Evolutionary conservation across 2,113 vertebrate genomes (phyloP).

Genomic region (human): DNA sequence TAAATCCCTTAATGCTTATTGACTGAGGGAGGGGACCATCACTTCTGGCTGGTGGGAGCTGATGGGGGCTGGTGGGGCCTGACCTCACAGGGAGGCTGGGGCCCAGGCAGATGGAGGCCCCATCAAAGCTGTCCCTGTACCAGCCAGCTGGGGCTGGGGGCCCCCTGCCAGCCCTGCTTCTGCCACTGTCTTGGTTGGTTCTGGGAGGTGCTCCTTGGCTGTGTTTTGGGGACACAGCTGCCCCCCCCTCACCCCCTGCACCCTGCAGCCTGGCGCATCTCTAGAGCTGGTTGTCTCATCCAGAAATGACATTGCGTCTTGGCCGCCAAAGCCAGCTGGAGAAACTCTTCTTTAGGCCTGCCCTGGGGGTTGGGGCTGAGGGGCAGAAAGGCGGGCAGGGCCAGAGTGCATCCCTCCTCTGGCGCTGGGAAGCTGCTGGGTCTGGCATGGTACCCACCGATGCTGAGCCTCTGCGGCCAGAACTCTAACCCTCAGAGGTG

Average conservation of each 20-base stretch:
- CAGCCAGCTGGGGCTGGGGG: neutral
- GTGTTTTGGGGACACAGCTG: constrained; percentile 66
- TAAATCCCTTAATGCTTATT: neutral
- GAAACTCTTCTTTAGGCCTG: neutral
- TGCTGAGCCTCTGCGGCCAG: accelerated
- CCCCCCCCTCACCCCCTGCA: neutral
- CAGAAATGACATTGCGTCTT: constrained; percentile 33
- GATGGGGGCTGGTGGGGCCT: neutral
- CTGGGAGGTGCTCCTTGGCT: constrained; percentile 58
- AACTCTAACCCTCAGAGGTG: neutral
- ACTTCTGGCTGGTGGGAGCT: neutral
- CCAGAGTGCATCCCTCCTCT: neutral
- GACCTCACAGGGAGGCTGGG: neutral
- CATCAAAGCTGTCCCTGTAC: neutral
- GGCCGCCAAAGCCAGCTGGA: neutral
- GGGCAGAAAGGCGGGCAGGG: neutral
- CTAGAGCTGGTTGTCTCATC: constrained; percentile 55
- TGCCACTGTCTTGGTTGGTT: constrained; percentile 52
- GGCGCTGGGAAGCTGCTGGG: neutral
- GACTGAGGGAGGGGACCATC: neutral
- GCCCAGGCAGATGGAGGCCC: constrained; percentile 37
- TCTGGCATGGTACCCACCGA: accelerated
- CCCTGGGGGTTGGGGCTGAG: neutral
- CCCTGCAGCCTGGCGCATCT: constrained; percentile 21
- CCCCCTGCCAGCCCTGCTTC: constrained; percentile 48